These are phyloP conservation scores for Semotilus atromaculatus DNA, from an alignment of 2,797 vertebrate species.

Conservation along the genomic window DNA sequence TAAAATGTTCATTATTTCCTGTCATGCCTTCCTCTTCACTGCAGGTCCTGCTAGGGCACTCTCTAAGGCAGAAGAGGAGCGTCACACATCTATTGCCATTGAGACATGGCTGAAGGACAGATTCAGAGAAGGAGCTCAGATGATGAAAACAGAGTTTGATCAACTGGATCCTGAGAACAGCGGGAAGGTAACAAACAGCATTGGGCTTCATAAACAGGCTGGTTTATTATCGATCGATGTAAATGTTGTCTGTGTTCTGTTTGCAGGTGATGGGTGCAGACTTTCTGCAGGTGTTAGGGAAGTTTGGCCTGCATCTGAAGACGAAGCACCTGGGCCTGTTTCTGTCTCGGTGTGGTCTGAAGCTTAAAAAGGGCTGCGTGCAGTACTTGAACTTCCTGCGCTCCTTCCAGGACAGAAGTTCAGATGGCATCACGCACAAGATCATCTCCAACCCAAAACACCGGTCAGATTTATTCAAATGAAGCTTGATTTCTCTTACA, in stretches of 20 bases:
- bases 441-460: conserved; percentile 68
- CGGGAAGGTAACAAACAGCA: conserved; percentile 58
- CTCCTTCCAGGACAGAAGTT: conserved; percentile 64
- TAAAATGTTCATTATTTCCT: not conserved
- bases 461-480: conserved; percentile 47
- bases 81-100: conserved; percentile 61
- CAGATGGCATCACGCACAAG: conserved; percentile 59
- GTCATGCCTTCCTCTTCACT: not conserved
- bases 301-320: conserved; percentile 62
- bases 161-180: conserved; percentile 60
- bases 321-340: conserved; percentile 64
- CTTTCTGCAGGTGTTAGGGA: conserved; percentile 62
- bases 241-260: not conserved
- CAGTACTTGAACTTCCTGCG: conserved; percentile 60
- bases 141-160: conserved; percentile 69
- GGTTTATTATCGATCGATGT: not conserved
- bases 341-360: conserved; percentile 62
- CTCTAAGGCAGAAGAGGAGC: conserved; percentile 58
- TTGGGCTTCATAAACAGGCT: not conserved
- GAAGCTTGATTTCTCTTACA: not conserved
- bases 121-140: conserved; percentile 67
- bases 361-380: conserved; percentile 56
- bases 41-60: conserved; percentile 54
- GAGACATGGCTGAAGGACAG: conserved; percentile 69
- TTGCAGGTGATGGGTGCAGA: conserved; percentile 56